Evolutionary conservation across 2,888 invertebrate genomes (phyloP).

Genomic region (Heterodera filipjevi): DNA sequence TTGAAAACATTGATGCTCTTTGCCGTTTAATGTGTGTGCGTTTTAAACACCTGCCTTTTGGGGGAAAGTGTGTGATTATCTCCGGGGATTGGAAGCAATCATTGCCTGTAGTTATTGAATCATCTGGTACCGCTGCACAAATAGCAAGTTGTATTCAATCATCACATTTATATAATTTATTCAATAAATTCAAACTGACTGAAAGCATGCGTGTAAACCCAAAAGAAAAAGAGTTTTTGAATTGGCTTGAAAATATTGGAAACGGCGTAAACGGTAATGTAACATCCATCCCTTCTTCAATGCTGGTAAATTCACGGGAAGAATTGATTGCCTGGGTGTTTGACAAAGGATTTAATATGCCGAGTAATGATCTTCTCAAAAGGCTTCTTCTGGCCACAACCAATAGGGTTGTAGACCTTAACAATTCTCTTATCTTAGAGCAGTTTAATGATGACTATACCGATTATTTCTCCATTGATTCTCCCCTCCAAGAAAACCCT

Average conservation of each 20-base stretch:
- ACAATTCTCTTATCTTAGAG: constrained; percentile 1
- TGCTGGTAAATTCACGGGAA: neutral
- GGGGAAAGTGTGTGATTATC: constrained; percentile 33
- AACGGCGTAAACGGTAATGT: constrained; percentile 17
- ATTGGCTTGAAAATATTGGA: constrained; percentile 34
- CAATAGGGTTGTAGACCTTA: constrained; percentile 11
- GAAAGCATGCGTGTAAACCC: constrained; percentile 30
- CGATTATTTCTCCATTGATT: constrained; percentile 14
- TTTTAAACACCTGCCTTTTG: constrained; percentile 26
- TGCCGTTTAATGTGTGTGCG: neutral
- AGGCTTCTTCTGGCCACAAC: constrained; percentile 23
- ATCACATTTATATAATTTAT: neutral
- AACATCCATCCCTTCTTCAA: neutral
- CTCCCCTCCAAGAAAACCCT: neutral
- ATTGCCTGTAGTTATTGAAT: constrained; percentile 26
- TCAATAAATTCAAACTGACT: neutral
- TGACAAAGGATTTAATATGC: constrained; percentile 2
- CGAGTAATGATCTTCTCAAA: constrained; percentile 7
- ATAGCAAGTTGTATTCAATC: constrained; percentile 4
- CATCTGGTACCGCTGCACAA: neutral
- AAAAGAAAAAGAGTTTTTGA: neutral
- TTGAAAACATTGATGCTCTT: constrained; percentile 33
- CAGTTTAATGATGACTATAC: neutral
- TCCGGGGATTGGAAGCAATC: constrained; percentile 39
- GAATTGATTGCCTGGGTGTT: constrained; percentile 18